These are phyloP conservation scores for Phoronis australis DNA, from an alignment of 2,888 invertebrate species.

Conservation along the genomic window DNA sequence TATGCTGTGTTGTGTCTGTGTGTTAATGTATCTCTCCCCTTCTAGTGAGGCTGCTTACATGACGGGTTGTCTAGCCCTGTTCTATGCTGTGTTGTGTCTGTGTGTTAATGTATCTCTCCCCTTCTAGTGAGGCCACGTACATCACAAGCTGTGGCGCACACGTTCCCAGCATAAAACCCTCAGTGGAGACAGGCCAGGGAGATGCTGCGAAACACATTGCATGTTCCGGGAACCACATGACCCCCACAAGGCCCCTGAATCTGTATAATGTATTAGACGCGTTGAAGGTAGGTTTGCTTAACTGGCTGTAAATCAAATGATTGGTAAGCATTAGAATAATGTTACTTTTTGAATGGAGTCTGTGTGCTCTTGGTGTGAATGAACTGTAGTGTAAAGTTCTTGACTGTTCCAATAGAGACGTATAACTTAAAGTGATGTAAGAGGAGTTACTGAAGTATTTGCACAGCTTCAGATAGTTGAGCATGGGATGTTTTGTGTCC, in stretches of 20 bases:
- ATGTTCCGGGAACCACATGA: slow-evolving; percentile 51
- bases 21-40: no score
- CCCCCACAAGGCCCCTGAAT: slow-evolving; percentile 52
- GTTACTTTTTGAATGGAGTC: slow-evolving; percentile 1
- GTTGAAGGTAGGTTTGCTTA: slow-evolving; percentile 52
- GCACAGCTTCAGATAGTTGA: no score
- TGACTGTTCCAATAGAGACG: no score
- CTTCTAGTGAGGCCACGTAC: slow-evolving; percentile 51
- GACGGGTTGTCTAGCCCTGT: no score
- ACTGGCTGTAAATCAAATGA: not conserved
- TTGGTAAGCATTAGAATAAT: not conserved
- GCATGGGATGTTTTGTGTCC: no score
- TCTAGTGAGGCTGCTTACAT: no score
- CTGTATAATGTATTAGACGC: slow-evolving; percentile 56
- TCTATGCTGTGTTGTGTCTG: no score
- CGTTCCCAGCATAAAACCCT: slow-evolving; percentile 65
- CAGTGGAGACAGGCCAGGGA: slow-evolving; percentile 71
- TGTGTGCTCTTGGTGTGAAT: no score
- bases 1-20: no score
- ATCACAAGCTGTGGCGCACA: slow-evolving; percentile 62
- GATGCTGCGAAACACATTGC: slow-evolving; percentile 70
- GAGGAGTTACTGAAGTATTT: no score
- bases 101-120: not conserved
- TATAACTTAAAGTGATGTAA: no score
- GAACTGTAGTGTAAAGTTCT: no score